A percentile compares a stretch with the other conserved stretches of the same genome.
Evolutionary conservation across 2,797 vertebrate genomes (phyloP).

Genomic region (Leucoraja ocellata): DNA sequence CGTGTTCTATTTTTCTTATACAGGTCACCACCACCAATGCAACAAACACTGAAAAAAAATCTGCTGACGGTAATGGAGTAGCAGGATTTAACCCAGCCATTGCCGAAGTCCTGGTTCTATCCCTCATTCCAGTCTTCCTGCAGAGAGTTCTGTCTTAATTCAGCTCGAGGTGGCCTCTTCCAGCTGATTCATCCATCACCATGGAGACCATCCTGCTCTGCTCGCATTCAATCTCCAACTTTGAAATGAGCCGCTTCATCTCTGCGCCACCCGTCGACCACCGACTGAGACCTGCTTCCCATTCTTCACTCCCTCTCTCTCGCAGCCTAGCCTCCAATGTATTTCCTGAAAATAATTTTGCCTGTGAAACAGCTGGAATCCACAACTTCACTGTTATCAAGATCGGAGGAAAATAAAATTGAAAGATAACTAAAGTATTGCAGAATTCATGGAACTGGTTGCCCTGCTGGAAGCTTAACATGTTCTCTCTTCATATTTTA

Average conservation of each 20-base stretch:
- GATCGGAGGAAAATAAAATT: neutral
- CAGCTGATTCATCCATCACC: neutral
- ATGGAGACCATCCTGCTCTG: neutral
- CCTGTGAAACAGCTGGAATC: neutral
- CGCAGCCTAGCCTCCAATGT: neutral
- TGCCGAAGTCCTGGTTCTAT: neutral
- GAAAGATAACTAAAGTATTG: neutral
- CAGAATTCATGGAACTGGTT: neutral
- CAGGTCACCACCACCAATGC: neutral
- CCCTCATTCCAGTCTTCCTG: neutral
- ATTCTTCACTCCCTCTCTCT: neutral
- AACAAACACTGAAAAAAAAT: accelerated
- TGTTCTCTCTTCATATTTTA: neutral
- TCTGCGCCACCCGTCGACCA: neutral
- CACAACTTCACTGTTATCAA: neutral
- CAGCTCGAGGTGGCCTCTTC: too few species aligned
- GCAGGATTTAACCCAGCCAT: neutral
- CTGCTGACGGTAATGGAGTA: accelerated
- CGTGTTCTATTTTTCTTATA: neutral
- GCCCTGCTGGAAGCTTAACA: neutral
- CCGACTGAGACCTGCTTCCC: neutral
- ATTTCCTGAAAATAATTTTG: neutral
- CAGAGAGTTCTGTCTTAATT: neutral
- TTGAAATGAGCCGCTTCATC: neutral
- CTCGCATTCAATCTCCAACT: neutral